Conservation (phyloP, 2,888 invertebrate species). For the Axea sp. region DNA sequence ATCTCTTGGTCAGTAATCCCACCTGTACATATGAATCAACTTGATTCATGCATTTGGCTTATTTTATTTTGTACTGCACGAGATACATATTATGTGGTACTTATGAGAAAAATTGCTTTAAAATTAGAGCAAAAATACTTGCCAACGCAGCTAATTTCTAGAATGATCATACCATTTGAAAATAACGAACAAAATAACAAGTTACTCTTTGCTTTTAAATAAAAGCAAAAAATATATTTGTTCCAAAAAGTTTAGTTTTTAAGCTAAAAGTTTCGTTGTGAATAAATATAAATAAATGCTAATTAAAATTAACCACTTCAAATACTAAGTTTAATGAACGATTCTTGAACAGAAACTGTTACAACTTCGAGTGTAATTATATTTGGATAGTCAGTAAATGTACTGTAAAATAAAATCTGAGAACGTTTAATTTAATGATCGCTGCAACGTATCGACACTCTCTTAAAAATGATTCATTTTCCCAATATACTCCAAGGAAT, state of each 20-base stretch:
- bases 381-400: not conserved
- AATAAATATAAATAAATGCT: not conserved
- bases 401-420: not conserved
- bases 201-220: not conserved
- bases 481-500: slow-evolving; percentile 8
- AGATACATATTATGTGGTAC: slow-evolving; percentile 53
- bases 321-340: not conserved
- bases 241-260: not conserved
- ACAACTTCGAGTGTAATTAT: not conserved
- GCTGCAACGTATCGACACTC: slow-evolving; percentile 16
- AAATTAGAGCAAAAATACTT: slow-evolving; percentile 15
- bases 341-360: not conserved
- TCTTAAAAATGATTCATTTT: slow-evolving; percentile 30
- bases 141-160: slow-evolving; percentile 10
- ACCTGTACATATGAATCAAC: slow-evolving; percentile 55
- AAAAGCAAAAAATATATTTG: not conserved
- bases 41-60: slow-evolving; percentile 58
- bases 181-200: slow-evolving; percentile 15
- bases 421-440: slow-evolving; percentile 18
- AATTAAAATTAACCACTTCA: not conserved
- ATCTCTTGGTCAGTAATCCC: slow-evolving; percentile 58
- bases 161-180: slow-evolving; percentile 14
- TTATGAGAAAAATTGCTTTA: slow-evolving; percentile 47
- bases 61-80: slow-evolving; percentile 42
- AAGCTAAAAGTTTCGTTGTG: not conserved